Base-by-base conservation (phyloP, 2,888 invertebrate genomes). In the Cryptocephalus primarius region DNA sequence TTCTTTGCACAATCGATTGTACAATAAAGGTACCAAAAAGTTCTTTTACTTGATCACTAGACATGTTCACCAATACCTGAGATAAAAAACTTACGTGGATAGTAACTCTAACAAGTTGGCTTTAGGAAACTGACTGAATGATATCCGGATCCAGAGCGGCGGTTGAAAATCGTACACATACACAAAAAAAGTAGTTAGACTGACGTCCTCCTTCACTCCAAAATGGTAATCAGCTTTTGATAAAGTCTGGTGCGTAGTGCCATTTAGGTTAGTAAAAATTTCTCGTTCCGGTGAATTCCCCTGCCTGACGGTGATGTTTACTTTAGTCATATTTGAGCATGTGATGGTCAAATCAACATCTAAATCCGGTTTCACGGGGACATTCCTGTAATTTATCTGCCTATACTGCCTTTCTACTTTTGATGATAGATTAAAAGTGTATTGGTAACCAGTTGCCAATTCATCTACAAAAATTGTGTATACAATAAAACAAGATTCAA, bases 371-470 rank as follows among this genome's bases (percentile, higher is more conserved):
- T 94, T 94, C 14, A 85, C 83, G 0, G 95, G 95, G 39, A 89
- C 84, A 71, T 96, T 96, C 59, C 92, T 85, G 71, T 99, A 96
- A 73, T 97, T 97, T 51, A 99, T 97, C 59, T 92, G 91, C 0
- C 89, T 89, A 46, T 89, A 88, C 65, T 96, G 89, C 0, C 87
- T 79, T 72, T 99, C 97, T 62, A 96, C 96, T 60, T 91, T 90
- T 69, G 95, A 95, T 4, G 96, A 96, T 46, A 99, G 73, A 72
- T 99, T 97, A 72, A 99, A 99, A 0, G 99, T 99, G 73, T 97
- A 99, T 67, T 97, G 94, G 71, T 94, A 99, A 72, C 99, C 97
- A 44, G 96, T 95, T 10, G 91, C 88, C 47, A 99, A 75, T 63
- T 95, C 92, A 69, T 97, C 93, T 93, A 75, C 40, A 71, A 69